A percentile compares a stretch with the other conserved stretches of the same genome.
Conservation (phyloP, 2,113 vertebrate species). For the Neotoma lepida region DNA sequence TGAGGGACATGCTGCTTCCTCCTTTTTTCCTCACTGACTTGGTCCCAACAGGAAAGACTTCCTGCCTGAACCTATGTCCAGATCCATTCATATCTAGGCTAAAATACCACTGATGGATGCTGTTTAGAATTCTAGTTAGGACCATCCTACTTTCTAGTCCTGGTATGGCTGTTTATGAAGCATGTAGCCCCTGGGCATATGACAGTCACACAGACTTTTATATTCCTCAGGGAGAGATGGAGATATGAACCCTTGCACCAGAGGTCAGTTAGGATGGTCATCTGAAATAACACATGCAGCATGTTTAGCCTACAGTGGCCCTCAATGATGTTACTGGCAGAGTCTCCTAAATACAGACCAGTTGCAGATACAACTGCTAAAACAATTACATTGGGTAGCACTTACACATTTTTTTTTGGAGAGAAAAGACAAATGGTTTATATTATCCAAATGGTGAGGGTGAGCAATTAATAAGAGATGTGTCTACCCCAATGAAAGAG, state of each 20-base stretch:
- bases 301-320: background rate
- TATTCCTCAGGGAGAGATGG: background rate
- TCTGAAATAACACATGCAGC: background rate
- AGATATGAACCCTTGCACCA: background rate
- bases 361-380: background rate
- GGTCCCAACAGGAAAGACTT: conserved; percentile 28
- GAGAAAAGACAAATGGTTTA: background rate
- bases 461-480: background rate
- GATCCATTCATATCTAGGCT: background rate
- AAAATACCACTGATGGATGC: background rate
- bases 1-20: background rate
- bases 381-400: background rate
- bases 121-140: background rate
- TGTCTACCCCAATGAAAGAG: background rate
- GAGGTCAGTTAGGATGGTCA: too few species aligned
- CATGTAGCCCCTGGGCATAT: background rate
- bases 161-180: background rate
- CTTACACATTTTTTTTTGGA: background rate
- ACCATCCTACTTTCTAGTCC: background rate
- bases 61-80: background rate
- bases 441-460: background rate
- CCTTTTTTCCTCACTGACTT: background rate
- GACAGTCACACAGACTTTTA: too few species aligned
- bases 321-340: background rate
- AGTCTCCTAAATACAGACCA: background rate